A percentile compares a stretch with the other conserved stretches of the same genome.
These are phyloP conservation scores for Tachina lurida DNA, from an alignment of 2,888 invertebrate genomes.

Conservation along the genomic window DNA sequence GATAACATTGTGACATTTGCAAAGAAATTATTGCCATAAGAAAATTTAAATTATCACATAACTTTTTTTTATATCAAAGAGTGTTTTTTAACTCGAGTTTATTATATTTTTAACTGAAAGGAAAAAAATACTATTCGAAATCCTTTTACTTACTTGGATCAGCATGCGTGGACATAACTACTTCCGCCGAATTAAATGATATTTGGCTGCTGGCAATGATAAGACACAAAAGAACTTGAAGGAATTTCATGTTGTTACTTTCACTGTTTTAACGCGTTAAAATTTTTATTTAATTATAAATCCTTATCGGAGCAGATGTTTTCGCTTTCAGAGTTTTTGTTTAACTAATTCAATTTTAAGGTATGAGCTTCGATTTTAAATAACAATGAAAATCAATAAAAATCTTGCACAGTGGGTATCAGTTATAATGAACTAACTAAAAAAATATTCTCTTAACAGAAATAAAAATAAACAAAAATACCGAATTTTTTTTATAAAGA, in stretches of 20 bases:
- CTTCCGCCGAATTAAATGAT: constrained; percentile 12
- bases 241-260: constrained; percentile 56
- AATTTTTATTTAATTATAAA: constrained; percentile 20
- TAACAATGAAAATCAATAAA: constrained; percentile 21
- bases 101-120: not conserved
- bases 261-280: not conserved
- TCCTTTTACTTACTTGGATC: constrained; percentile 46
- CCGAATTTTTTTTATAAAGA: not conserved
- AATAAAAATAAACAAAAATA: not conserved
- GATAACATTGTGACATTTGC: too few relatives aligned
- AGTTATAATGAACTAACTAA: too few relatives aligned
- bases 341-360: constrained; percentile 42
- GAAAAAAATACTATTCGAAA: not conserved
- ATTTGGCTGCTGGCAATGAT: constrained; percentile 12
- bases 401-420: not conserved
- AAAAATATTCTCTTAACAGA: not conserved
- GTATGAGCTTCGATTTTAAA: constrained; percentile 16
- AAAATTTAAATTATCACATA: too few relatives aligned
- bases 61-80: too few relatives aligned
- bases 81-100: too few relatives aligned
- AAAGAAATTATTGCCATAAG: too few relatives aligned
- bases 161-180: constrained; percentile 8
- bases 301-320: constrained; percentile 4
- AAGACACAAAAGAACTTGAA: constrained; percentile 5
- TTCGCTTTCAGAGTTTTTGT: not conserved